Base-by-base conservation (phyloP, 1,140 invertebrate species). In the Calycopis cecrops region DNA sequence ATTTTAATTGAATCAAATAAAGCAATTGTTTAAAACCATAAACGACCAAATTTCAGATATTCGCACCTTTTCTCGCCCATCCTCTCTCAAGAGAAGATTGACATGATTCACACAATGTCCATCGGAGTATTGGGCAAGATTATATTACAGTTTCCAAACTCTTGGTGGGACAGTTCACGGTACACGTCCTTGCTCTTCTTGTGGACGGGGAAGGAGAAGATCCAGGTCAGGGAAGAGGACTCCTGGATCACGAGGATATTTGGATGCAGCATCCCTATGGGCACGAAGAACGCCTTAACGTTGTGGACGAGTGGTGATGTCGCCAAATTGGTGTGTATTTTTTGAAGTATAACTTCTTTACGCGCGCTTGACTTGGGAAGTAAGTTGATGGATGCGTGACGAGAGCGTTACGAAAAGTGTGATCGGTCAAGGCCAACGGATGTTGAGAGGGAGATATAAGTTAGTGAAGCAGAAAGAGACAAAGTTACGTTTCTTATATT, bases 41-140 rank as follows among this genome's bases (percentile, higher is more conserved):
- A n/a, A n/a, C n/a, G n/a, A n/a, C n/a, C n/a, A 3, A 28, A 28
- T 28, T 28, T 28, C 69, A 79, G 76, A 56, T 63, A 77, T 35
- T 37, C 52, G 7, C 57, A 59, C 1, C 59, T 79, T 12, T 79
- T 82, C 57, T 21, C 42, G 0, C 73, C 75, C 7, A 14, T 48
- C 0, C 47, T 81, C n/a, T 74, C 76, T 1, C n/a, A 54, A 52
- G 51, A 60, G n/a, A 81, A 81, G 67, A 47, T 63, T 6, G 56
- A 40, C 8, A 55, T 69, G 12, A 81, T 81, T 57, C 58, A 77
- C 0, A 59, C 56, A 6, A 57, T 81, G 8, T 58, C 71, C 0
- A 73, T 82, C n/a, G 79, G 79, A 1, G 55, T 80, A 0, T 63
- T 76, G 37, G 71, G 65, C 14, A 82, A 82, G 60, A 62, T 82